Evolutionary conservation across 2,888 invertebrate species (phyloP), one percentile per base, ranked within the genome.

Genomic region (Subacronicta megacephala): DNA sequence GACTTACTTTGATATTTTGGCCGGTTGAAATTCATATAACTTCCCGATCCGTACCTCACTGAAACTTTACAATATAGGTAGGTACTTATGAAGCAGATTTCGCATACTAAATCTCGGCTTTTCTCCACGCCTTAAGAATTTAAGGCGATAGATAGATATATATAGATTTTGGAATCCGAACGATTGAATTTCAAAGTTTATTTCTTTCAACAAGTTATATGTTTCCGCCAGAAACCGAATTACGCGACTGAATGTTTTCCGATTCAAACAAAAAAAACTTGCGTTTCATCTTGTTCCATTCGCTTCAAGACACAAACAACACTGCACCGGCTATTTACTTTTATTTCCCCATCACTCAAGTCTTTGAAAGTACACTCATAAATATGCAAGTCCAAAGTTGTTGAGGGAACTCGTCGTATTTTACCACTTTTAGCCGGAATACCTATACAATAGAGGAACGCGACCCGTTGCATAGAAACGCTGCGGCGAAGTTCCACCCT

Each of bases 301-400:
- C 70, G 77, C 75, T 79, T 73, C 72, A 78, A 83, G 69, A 80
- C 81, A 81, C 77, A 81, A 77, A 82, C 78, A 83, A 84, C 81
- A 81, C 75, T 85, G 80, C 80, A 84, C 75, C 75, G 80, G 82
- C 83, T 82, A 86, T 86, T 84, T 84, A 82, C 83, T 89, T 89
- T 88, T 89, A 87, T 88, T 90, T 85, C 81, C 80, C 84, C 87
- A 87, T 90, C 90, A 88, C 87, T 89, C 89, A 87, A 88, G 88
- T 88, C 87, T 89, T 88, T 87, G 79, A 81, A 88, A 89, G 85
- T 86, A 87, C 82, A 85, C 87, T 90, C 90, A 90, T 90, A 90
- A 90, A 90, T 90, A 90, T 90, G 89, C 90, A 89, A 88, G 84
- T 82, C 83, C 75, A 75, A 84, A 89, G 85, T 87, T 88, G 85